Base-by-base conservation (phyloP, 2,888 invertebrate genomes). In the Pseudococcus viburni region DNA sequence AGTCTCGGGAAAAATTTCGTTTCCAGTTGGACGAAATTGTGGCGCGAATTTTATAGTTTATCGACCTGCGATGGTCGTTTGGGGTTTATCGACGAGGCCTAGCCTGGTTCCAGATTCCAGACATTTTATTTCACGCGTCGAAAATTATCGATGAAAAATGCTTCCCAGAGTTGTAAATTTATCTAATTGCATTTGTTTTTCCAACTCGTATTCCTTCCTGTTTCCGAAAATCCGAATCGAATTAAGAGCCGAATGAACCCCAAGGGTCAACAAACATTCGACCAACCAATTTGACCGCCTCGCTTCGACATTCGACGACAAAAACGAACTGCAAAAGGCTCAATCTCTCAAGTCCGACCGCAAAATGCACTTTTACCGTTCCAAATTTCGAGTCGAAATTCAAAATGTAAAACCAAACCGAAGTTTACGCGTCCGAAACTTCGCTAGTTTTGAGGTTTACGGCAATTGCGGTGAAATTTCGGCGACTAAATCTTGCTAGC, bases 341-440 rank as follows among this genome's bases (percentile, higher is more conserved):
- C 68, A 33, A 73, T 22, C 22, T 73, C 33, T 26, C 33, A 59
- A 19, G 8, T 59, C 33, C 33, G 1, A 33, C 68, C 68, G 68
- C 26, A 73, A 73, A n/a, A 73, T 26, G 68, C 68, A 73, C 6
- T 33, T 26, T 33, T 5, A 33, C 33, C 12, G 6, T 33, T 73
- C 33, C 68, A 12, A 73, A 26, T 33, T 26, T 33, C 68, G n/a
- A 73, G 26, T 73, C 33, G 68, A 73, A 73, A 73, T 73, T 73
- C 11, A 33, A 73, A 73, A 26, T 26, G 33, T 73, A 73, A 73
- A 73, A 73, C 68, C 68, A 33, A 33, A 33, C 26, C 26, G 26
- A 73, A 73, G 68, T 73, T 73, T 64, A 64, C 64, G 64, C 64
- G 64, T 64, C 9, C 19, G 12, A 64, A 64, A 64, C 64, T 64